Evolutionary conservation across 2,888 invertebrate genomes (phyloP), one percentile per base, ranked within the genome.

Genomic region (Oscheius sp.): DNA sequence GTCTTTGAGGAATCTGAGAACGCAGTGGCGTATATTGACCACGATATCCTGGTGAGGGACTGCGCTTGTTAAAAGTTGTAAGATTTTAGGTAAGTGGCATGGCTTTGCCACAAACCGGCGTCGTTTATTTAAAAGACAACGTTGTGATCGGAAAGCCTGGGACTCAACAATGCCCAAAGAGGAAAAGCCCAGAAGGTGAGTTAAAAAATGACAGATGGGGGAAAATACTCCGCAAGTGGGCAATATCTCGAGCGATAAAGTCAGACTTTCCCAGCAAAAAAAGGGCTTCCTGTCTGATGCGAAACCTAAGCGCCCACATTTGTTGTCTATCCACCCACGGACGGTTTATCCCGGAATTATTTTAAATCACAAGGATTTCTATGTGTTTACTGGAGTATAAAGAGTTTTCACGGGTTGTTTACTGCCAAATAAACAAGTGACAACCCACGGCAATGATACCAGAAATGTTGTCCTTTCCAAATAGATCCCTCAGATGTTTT

Each of bases 91-190:
- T 73, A 3, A 64, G 71, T 35, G 55, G 68, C 12, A 75, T 80
- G 7, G 18, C 45, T 0, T 68, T 80, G 0, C 77, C 80, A 1
- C 27, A 74, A 0, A 73, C 76, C 21, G 80, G 80, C 7, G 55
- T 78, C 0, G 16, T 80, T 2, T 59, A 66, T 2, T 80, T 77
- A 46, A 46, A 69, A 2, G 75, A 76, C 46, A 63, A 74, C 43
- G 64, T 78, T 12, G 63, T 49, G 2, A 52, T 77, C n/a, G 77
- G 77, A 3, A 73, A 49, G 13, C 52, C 53, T 2, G 43, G 55
- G 1, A 7, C 69, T 16, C 70, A 73, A 70, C 77, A 77, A 21
- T 80, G 80, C 46, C 35, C 46, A 7, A 74, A 63, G 45, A 52
- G 61, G 43, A 41, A 58, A 18, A 21, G 55, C 1, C 59, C 69